phyloP scores from a whole-genome alignment of 2,113 vertebrate genomes.

The Nerophis ophidion region DNA sequence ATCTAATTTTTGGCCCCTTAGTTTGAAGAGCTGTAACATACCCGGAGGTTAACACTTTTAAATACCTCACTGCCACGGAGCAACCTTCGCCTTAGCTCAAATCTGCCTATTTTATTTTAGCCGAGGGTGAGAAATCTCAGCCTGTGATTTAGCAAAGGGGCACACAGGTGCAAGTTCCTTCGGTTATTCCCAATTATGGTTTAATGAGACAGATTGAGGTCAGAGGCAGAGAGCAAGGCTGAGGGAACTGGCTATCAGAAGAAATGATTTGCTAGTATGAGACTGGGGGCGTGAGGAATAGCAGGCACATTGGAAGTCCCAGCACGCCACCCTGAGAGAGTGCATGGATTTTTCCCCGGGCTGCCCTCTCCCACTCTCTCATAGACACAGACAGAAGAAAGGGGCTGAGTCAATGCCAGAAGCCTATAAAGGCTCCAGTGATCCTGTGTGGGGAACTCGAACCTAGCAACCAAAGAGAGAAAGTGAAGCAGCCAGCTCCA shows the following conservation, averaged over 20 bases:
- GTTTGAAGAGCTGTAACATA: constrained; percentile 40
- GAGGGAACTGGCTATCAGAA: constrained; percentile 33
- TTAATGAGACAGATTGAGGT: constrained; percentile 68
- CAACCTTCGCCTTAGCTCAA: constrained; percentile 44
- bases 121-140: constrained; percentile 57
- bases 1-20: constrained; percentile 30
- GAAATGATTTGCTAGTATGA: constrained; percentile 27
- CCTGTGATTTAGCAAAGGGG: constrained; percentile 59
- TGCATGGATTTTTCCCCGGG: constrained; percentile 37
- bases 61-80: constrained; percentile 41
- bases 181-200: constrained; percentile 65
- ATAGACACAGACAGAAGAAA: constrained; percentile 30
- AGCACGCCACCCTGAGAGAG: constrained; percentile 63
- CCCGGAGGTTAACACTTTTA: constrained; percentile 54
- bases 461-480: constrained; percentile 66
- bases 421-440: constrained; percentile 62
- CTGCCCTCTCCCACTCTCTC: constrained; percentile 33
- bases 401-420: constrained; percentile 50
- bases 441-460: constrained; percentile 47
- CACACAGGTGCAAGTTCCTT: constrained; percentile 55
- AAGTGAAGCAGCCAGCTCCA: constrained; percentile 60
- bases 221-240: constrained; percentile 45
- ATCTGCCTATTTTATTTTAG: constrained; percentile 56
- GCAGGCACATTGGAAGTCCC: constrained; percentile 51
- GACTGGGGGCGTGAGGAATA: constrained; percentile 22